Percentiles rank a stretch among this genome's conserved stretches.
Conservation (phyloP, 2,797 vertebrate species). For the Steatocranus sp. region DNA sequence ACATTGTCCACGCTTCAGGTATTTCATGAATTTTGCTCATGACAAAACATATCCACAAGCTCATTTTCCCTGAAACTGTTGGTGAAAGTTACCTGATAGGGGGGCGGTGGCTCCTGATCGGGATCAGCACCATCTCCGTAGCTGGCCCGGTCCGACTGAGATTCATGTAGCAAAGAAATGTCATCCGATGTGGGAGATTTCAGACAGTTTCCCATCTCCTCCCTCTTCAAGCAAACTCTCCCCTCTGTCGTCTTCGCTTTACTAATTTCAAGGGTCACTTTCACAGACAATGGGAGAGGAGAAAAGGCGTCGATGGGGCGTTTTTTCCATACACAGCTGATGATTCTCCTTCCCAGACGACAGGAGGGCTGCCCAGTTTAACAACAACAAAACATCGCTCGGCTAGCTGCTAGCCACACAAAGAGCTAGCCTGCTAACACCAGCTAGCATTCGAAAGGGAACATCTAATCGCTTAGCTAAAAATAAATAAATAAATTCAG, state of each 20-base stretch:
- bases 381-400: conserved; percentile 75
- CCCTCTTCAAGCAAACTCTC: conserved; percentile 42
- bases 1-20: neutral
- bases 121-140: conserved; percentile 90
- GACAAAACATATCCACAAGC: neutral
- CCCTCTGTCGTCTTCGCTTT: conserved; percentile 5
- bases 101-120: conserved; percentile 95
- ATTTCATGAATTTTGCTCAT: neutral
- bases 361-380: conserved; percentile 52
- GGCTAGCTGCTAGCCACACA: conserved; percentile 71
- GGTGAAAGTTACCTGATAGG: conserved; percentile 87
- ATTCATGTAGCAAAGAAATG: conserved; percentile 95
- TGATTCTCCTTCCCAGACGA: conserved; percentile 50
- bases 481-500: neutral
- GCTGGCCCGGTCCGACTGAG: conserved; percentile 93
- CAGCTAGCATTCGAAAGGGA: conserved; percentile 35
- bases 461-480: neutral
- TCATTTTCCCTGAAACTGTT: neutral
- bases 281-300: neutral
- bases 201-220: conserved; percentile 95
- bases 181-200: conserved; percentile 97
- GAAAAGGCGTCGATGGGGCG: conserved; percentile 3
- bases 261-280: neutral
- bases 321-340: conserved; percentile 38
- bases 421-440: conserved; percentile 70